Conservation (phyloP, 2,113 vertebrate genomes). For the Callaeas wilsoni region DNA sequence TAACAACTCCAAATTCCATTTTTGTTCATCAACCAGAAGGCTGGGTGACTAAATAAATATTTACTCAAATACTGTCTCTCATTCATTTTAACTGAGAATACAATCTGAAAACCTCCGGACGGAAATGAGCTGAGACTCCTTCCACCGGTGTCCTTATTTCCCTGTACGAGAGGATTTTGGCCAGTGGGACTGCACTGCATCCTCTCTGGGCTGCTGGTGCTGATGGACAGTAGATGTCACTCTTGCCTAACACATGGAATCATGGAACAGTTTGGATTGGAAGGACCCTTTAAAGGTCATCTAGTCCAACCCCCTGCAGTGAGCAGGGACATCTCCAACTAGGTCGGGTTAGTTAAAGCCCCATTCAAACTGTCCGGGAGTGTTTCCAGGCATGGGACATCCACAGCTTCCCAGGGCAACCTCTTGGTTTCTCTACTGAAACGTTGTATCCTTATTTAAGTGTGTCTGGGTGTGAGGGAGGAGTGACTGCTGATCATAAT, state of each 20-base stretch:
- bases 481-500: background rate
- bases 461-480: rapidly evolving
- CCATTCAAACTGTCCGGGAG: background rate
- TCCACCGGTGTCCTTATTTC: rapidly evolving
- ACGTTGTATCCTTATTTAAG: background rate
- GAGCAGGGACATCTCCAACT: background rate
- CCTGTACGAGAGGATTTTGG: rapidly evolving
- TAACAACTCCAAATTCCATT: background rate
- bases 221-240: slow-evolving; percentile 35
- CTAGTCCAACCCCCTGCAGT: background rate
- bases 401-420: background rate
- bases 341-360: background rate
- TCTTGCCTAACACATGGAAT: background rate
- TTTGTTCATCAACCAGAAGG: background rate
- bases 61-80: background rate
- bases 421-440: background rate
- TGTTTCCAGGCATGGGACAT: background rate
- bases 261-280: rapidly evolving
- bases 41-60: background rate
- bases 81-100: background rate
- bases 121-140: background rate
- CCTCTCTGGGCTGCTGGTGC: background rate
- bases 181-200: rapidly evolving
- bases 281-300: background rate
- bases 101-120: background rate